These are phyloP conservation scores for Hypomecis atomaria DNA, from an alignment of 2,888 invertebrate species.

Conservation along the genomic window DNA sequence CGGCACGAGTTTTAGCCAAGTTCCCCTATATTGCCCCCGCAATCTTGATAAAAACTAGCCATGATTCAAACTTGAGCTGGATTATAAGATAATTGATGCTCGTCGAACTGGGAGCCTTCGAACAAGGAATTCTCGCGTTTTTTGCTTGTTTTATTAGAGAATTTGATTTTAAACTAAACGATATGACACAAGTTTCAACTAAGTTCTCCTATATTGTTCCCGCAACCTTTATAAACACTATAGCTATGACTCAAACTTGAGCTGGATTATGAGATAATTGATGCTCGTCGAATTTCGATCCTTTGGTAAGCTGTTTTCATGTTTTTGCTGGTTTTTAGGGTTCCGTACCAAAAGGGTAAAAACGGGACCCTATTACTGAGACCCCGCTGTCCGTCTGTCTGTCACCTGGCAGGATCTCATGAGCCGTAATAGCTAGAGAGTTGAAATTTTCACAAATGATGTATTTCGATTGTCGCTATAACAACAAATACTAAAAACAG, in stretches of 20 bases:
- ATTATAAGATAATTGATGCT: slow-evolving; percentile 59
- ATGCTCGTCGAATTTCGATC: slow-evolving; percentile 41
- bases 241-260: slow-evolving; percentile 79
- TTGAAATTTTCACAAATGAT: too few relatives aligned
- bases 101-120: slow-evolving; percentile 43
- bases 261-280: slow-evolving; percentile 66
- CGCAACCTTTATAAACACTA: slow-evolving; percentile 82
- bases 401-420: too few relatives aligned
- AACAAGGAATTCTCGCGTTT: slow-evolving; percentile 24
- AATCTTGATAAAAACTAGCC: slow-evolving; percentile 83
- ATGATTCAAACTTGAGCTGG: slow-evolving; percentile 78
- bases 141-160: background rate
- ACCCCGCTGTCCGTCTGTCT: too few relatives aligned
- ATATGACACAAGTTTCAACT: slow-evolving; percentile 74
- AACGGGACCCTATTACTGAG: too few relatives aligned
- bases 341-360: too few relatives aligned
- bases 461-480: too few relatives aligned
- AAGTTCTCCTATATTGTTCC: slow-evolving; percentile 77
- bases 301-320: slow-evolving; percentile 35
- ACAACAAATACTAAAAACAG: too few relatives aligned
- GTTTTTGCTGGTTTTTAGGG: slow-evolving; percentile 8
- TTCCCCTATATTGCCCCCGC: slow-evolving; percentile 74
- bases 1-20: slow-evolving; percentile 79
- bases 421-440: too few relatives aligned
- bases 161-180: too few relatives aligned